Percentiles rank a stretch among this genome's conserved stretches.
phyloP scores from a whole-genome alignment of 1,140 invertebrate genomes.

The Brachystomella parvula region DNA sequence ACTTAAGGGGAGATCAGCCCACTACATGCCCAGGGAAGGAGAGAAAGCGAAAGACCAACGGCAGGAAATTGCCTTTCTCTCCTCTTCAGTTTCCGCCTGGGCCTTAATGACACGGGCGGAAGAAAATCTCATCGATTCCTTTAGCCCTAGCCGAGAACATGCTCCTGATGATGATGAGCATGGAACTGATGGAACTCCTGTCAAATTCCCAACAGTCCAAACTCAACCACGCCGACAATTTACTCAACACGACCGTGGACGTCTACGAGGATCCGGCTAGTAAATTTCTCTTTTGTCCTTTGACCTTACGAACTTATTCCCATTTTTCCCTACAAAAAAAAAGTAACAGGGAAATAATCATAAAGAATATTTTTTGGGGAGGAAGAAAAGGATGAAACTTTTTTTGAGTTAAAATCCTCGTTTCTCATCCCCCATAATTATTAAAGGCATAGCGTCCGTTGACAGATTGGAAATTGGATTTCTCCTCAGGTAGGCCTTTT shows the following conservation, averaged over 20 bases:
- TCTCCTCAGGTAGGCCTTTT: background rate
- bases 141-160: background rate
- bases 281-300: too few species aligned
- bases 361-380: too few species aligned
- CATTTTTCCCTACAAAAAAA: too few species aligned
- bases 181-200: too few species aligned
- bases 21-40: background rate
- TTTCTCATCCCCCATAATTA: slow-evolving; percentile 10
- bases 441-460: background rate
- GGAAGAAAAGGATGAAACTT: too few species aligned
- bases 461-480: slow-evolving; percentile 11
- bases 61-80: slow-evolving; percentile 7
- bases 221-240: too few species aligned
- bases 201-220: background rate
- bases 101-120: background rate
- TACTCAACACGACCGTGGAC: too few species aligned
- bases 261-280: too few species aligned
- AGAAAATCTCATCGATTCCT: background rate
- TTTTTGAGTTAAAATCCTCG: slow-evolving; percentile 3
- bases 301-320: too few species aligned
- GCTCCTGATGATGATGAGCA: background rate
- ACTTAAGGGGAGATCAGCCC: background rate
- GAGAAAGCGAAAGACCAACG: background rate
- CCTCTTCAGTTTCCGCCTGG: background rate
- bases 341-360: too few species aligned